Conservation (phyloP, 2,888 invertebrate species). For the Lepidonotus clava region DNA sequence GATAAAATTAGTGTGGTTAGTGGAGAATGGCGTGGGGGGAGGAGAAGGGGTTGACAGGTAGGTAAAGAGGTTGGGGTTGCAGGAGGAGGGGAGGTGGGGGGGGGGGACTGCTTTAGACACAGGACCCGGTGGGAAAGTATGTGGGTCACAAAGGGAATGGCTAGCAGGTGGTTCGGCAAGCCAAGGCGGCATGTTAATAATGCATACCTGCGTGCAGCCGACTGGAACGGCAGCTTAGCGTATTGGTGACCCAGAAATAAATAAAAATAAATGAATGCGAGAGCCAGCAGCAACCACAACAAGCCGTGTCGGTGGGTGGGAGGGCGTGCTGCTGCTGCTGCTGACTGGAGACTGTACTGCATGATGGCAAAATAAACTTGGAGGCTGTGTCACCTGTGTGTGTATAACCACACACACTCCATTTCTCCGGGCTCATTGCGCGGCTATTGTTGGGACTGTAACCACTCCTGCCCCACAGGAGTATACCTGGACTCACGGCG, state of each 20-base stretch:
- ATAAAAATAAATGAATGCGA: slow-evolving; percentile 3
- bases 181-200: slow-evolving; percentile 27
- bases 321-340: not conserved
- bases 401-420: no score
- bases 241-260: slow-evolving; percentile 34
- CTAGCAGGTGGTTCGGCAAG: not conserved
- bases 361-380: no score
- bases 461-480: no score
- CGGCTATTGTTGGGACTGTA: no score
- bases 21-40: not conserved
- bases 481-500: no score
- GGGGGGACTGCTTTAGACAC: slow-evolving; percentile 1
- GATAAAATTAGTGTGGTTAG: no score
- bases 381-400: no score
- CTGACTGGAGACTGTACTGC: no score
- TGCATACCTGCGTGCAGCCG: slow-evolving; percentile 23
- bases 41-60: not conserved
- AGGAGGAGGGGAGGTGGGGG: not conserved
- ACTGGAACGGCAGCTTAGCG: slow-evolving; percentile 5
- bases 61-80: not conserved
- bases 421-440: no score
- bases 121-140: slow-evolving; percentile 16
- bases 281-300: not conserved
- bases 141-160: slow-evolving; percentile 19
- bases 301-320: not conserved